Conservation (phyloP, 2,888 invertebrate genomes). For the Calameuta filiformis region DNA sequence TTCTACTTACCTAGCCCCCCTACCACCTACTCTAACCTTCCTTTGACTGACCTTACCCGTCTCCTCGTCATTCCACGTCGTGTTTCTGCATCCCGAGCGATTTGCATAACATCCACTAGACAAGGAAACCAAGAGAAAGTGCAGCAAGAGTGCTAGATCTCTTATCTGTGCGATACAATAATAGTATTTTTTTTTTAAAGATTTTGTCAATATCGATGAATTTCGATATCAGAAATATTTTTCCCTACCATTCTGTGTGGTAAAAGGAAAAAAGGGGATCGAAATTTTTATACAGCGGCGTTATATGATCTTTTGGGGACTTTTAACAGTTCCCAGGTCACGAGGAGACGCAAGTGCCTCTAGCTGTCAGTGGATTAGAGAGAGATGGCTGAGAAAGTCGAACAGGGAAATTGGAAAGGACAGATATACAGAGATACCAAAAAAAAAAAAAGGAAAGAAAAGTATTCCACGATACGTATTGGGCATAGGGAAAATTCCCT, state of each 20-base stretch:
- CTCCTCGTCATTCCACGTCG: conserved; percentile 40
- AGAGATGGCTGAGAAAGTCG: background rate
- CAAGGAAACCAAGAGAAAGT: conserved; percentile 31
- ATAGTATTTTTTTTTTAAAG: too few species aligned
- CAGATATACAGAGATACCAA: background rate
- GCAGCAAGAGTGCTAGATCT: background rate
- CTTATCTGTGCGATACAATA: background rate
- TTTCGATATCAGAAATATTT: background rate
- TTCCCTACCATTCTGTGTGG: too few species aligned
- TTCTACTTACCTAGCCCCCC: background rate
- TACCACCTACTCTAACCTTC: conserved; percentile 35
- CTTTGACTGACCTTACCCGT: conserved; percentile 48
- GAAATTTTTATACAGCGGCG: background rate
- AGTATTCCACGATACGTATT: background rate
- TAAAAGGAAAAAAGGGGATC: background rate
- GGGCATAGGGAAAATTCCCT: background rate
- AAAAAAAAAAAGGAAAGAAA: background rate
- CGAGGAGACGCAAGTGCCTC: background rate
- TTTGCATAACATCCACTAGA: conserved; percentile 39
- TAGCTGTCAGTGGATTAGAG: background rate
- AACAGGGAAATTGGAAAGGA: background rate
- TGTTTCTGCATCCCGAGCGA: conserved; percentile 21
- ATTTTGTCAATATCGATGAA: background rate
- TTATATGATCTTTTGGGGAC: too few species aligned
- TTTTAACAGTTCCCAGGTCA: background rate